Base-by-base conservation (phyloP, 2,113 vertebrate species). In the Hydrochoerus hydrochaeris region DNA sequence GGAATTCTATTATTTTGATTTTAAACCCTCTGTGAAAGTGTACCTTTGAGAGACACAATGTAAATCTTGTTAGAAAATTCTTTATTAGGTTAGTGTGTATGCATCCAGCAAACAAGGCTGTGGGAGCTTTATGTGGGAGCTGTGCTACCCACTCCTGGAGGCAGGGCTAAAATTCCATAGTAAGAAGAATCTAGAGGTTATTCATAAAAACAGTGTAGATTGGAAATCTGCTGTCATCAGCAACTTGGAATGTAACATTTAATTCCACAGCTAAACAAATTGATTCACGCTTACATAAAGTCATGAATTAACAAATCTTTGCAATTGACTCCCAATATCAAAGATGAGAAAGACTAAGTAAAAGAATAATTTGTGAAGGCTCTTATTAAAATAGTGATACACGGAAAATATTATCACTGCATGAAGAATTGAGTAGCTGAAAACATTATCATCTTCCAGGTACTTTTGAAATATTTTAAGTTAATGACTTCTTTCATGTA, bases 381-480 rank as follows among this genome's bases (percentile, higher is more conserved):
- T 75, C 41, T 58, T 73, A 77, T 49, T 11, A 58, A 54, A 67
- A 67, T 3, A 2, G 5, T 49, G 35, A 41, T 35, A 20, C 17
- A 63, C 12, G 44, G 13, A 58, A 88, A 94, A 57, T 24, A 78
- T 1, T 32, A 19, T 19, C 54, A 32, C 38, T 77, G 57, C 3
- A 22, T 65, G 14, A 82, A 88, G 22, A 75, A 92, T 22, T 65
- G 41, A 60, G 41, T 30, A 60, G 71, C 81, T 91, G 32, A 57
- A 58, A 84, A 60, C 8, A 86, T 89, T 46, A 78, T 85, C n/a
- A 46, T 90, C 44, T n/a, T 60, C 16, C 35, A 78, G 67, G 80
- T 95, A 32, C 11, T 95, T 93, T 83, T 91, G 69, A 96, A 96
- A 71, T 46, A 77, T 38, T 89, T 58, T 60, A 28, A 93, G 24